Evolutionary conservation across 2,888 invertebrate species (phyloP).

Genomic region (Protula sp.): DNA sequence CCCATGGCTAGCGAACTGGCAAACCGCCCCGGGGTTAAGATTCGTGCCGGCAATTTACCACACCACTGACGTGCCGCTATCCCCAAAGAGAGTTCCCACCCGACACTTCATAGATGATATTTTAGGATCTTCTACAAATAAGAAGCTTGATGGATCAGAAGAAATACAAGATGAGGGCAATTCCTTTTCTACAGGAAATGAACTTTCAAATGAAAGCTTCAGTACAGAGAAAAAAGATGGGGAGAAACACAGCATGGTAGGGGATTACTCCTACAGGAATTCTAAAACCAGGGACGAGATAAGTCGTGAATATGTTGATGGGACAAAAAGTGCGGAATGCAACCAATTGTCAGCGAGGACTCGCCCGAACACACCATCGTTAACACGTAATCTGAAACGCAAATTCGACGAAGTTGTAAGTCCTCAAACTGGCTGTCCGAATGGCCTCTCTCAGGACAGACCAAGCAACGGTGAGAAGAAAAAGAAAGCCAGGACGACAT

Average conservation of each 20-base stretch:
- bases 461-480: slow-evolving; percentile 38
- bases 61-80: too few species aligned
- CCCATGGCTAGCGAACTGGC: background rate
- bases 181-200: background rate
- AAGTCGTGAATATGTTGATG: too few species aligned
- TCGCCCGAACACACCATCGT: too few species aligned
- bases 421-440: background rate
- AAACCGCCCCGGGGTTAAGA: background rate
- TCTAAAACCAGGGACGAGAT: background rate
- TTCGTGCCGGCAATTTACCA: too few species aligned
- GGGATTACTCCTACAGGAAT: background rate
- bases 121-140: background rate
- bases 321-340: background rate
- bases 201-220: background rate
- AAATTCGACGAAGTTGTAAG: background rate
- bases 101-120: background rate
- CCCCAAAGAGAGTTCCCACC: background rate
- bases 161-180: background rate
- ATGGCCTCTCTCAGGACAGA: slow-evolving; percentile 3
- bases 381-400: too few species aligned
- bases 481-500: slow-evolving; percentile 84
- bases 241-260: too few species aligned
- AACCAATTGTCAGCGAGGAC: background rate
- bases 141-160: background rate
- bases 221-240: background rate